Evolutionary conservation across 2,113 vertebrate genomes (phyloP).

Genomic region (Sterna hirundo): DNA sequence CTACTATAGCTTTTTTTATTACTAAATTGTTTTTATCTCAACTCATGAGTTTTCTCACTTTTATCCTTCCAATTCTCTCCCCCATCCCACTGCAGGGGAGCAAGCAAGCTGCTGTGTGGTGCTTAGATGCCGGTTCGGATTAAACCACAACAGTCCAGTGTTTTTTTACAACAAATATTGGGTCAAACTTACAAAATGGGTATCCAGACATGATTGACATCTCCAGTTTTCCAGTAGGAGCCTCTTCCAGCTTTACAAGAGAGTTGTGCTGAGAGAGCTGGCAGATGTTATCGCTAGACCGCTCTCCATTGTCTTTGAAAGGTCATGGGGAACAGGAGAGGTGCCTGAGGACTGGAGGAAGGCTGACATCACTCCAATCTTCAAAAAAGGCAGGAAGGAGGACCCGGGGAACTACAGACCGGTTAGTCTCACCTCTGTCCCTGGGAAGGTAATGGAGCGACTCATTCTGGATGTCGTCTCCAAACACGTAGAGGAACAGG

Average conservation of each 20-base stretch:
- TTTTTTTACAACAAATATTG: not conserved
- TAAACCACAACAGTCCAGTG: not conserved
- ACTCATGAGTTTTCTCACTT: not conserved
- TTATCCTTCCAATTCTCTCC: not conserved
- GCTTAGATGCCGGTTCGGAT: not conserved
- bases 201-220: not conserved
- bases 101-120: rapidly evolving
- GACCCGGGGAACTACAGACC: no score
- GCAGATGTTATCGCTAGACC: no score
- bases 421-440: no score
- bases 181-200: not conserved
- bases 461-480: no score
- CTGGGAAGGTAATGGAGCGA: no score
- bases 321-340: no score
- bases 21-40: not conserved
- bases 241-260: not conserved
- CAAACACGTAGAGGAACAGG: no score
- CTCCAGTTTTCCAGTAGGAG: not conserved
- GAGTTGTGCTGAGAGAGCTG: no score
- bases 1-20: not conserved
- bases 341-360: no score
- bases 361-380: no score
- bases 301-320: no score
- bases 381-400: no score
- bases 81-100: not conserved